Base-by-base conservation (phyloP, 2,797 vertebrate genomes). In the Propithecus deckenii region DNA sequence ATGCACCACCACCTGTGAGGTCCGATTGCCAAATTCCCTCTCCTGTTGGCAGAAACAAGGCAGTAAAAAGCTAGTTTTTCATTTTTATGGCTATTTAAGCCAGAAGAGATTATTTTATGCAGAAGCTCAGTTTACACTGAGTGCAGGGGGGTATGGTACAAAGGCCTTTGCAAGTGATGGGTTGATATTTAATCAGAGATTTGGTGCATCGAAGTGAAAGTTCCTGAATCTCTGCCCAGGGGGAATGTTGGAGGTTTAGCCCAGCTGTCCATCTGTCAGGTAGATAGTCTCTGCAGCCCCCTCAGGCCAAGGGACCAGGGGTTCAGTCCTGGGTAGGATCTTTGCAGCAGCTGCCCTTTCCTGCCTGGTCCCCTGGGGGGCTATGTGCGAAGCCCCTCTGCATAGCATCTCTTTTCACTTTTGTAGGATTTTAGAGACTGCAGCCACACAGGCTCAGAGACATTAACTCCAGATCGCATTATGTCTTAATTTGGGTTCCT, bases 31-130 rank as follows among this genome's bases (percentile, higher is more conserved):
- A 91, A 38, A 74, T 50, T 28, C 38, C 50, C 46, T 91, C 22
- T 84, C 72, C 89, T 38, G 0, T 41, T 76, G 61, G 41, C 76
- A 88, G 46, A 90, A 52, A 76, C 12, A 8, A 35, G 78, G 38
- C 22, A 43, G 20, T 85, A 28, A 86, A 87, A 79, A 75, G 13
- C 25, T 69, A 86, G n/a, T 88, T 85, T 90, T 25, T 94, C 43
- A 12, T 78, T 93, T 81, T 69, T 23, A 30, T 74, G 14, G 18
- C 12, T 63, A 22, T 71, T 84, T 84, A 81, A 86, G 52, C 87
- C 38, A 95, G 28, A 55, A n/a, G 20, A 84, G 67, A 74, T 30
- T 94, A 78, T 65, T 94, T 96, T n/a, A 88, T 78, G 32, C 32
- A 57, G 48, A 76, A 63, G 50, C 32, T 78, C 28, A 38, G 48